These are phyloP conservation scores for Atrina japonica DNA, from an alignment of 2,888 invertebrate genomes.

Conservation along the genomic window DNA sequence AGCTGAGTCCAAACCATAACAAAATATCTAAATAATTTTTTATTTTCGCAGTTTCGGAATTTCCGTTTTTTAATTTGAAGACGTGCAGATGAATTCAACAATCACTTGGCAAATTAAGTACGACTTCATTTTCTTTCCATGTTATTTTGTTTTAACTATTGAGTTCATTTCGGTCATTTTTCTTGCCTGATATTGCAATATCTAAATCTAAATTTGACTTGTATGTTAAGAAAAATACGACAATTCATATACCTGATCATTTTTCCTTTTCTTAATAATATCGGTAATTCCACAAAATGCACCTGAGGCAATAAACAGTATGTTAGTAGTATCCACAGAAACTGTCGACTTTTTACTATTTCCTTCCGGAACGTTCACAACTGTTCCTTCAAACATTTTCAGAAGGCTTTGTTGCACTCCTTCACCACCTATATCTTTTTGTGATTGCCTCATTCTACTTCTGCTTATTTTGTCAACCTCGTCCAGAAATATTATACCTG, in stretches of 20 bases:
- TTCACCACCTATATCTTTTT: slow-evolving; percentile 98
- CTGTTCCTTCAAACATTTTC: slow-evolving; percentile 97
- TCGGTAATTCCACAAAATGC: slow-evolving; percentile 98
- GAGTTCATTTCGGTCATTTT: no score
- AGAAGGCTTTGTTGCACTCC: slow-evolving; percentile 94
- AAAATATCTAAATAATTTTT: no score
- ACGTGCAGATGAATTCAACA: no score
- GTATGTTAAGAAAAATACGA: no score
- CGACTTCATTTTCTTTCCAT: no score
- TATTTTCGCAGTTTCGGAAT: no score
- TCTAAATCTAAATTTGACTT: no score
- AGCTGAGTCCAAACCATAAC: no score
- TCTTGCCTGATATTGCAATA: no score
- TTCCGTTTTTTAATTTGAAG: no score
- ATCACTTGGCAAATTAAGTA: no score
- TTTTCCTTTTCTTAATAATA: slow-evolving; percentile 90
- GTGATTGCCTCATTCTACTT: slow-evolving; percentile 95
- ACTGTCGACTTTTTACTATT: slow-evolving; percentile 94
- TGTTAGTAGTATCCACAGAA: slow-evolving; percentile 99
- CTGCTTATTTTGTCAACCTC: slow-evolving; percentile 99
- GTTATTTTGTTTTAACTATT: no score
- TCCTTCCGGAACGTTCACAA: slow-evolving; percentile 97
- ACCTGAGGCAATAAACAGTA: slow-evolving; percentile 98
- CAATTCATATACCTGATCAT: slow-evolving; percentile 85
- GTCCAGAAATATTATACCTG: slow-evolving; percentile 97